A percentile compares a stretch with the other conserved stretches of the same genome.
Conservation (phyloP, 2,888 invertebrate genomes). For the Morpho helenor region DNA sequence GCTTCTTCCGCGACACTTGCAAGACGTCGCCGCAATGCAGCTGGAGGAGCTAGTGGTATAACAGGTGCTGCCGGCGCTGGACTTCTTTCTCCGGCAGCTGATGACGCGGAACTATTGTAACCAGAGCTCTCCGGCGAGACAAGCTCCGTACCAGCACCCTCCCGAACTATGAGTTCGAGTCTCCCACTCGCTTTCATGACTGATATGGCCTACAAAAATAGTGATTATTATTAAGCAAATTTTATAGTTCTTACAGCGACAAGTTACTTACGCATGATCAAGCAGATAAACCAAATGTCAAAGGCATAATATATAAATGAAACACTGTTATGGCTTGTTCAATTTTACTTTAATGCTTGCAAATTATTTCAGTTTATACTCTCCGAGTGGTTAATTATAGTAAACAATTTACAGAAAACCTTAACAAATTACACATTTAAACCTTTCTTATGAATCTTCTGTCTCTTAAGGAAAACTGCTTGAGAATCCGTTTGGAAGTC, state of each 20-base stretch:
- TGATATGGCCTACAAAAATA: constrained; percentile 83
- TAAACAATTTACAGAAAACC: too few relatives aligned
- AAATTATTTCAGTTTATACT: too few relatives aligned
- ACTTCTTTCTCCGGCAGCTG: constrained; percentile 85
- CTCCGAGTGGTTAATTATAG: too few relatives aligned
- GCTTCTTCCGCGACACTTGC: constrained; percentile 88
- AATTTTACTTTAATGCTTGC: too few relatives aligned
- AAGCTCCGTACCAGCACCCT: constrained; percentile 88
- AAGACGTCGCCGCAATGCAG: constrained; percentile 82
- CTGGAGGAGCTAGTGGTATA: constrained; percentile 70
- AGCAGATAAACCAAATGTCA: too few relatives aligned
- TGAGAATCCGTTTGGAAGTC: too few relatives aligned
- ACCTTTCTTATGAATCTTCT: too few relatives aligned
- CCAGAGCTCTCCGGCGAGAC: constrained; percentile 91
- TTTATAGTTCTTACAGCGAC: background rate
- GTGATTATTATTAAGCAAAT: background rate
- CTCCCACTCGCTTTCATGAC: constrained; percentile 89
- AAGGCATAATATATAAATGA: too few relatives aligned
- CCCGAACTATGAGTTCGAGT: constrained; percentile 86
- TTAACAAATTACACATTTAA: too few relatives aligned
- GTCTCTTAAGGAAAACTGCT: too few relatives aligned
- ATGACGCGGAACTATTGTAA: constrained; percentile 91
- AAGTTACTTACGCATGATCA: too few relatives aligned
- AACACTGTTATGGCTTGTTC: too few relatives aligned
- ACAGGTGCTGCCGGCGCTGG: constrained; percentile 70